phyloP scores from a whole-genome alignment of 2,797 vertebrate genomes.

The Cryptoprocta ferox region DNA sequence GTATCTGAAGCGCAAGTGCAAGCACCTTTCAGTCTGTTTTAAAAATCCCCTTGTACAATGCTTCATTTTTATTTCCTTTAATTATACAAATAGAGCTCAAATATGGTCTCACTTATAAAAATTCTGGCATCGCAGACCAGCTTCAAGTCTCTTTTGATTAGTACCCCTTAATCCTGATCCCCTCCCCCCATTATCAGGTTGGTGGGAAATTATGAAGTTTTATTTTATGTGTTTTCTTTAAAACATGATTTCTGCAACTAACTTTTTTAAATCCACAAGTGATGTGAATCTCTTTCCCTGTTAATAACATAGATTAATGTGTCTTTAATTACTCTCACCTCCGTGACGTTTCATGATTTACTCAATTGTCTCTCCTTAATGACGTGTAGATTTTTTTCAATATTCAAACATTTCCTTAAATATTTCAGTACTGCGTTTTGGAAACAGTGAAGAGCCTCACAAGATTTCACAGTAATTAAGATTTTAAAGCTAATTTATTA shows the following conservation, averaged over 20 bases:
- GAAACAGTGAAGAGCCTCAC: background rate
- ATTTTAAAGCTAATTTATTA: slow-evolving; percentile 6
- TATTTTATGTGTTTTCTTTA: background rate
- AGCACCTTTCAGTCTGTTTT: background rate
- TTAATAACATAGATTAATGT: background rate
- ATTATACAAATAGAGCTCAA: background rate
- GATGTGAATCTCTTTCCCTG: background rate
- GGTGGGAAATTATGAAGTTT: background rate
- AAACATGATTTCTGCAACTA: background rate
- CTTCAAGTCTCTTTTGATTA: background rate
- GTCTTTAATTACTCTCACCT: background rate
- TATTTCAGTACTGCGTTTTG: background rate
- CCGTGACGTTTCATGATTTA: background rate
- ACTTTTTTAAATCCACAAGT: background rate
- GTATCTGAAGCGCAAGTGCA: background rate
- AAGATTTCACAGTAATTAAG: background rate
- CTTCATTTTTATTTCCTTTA: background rate
- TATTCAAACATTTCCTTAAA: background rate
- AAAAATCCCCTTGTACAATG: background rate
- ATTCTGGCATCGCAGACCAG: background rate
- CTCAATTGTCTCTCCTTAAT: background rate
- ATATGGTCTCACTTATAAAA: background rate
- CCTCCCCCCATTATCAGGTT: background rate
- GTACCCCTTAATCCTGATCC: background rate
- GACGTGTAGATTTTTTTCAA: background rate